These are phyloP conservation scores for Sitta carolinensis DNA, from an alignment of 2,797 vertebrate species.

Conservation along the genomic window DNA sequence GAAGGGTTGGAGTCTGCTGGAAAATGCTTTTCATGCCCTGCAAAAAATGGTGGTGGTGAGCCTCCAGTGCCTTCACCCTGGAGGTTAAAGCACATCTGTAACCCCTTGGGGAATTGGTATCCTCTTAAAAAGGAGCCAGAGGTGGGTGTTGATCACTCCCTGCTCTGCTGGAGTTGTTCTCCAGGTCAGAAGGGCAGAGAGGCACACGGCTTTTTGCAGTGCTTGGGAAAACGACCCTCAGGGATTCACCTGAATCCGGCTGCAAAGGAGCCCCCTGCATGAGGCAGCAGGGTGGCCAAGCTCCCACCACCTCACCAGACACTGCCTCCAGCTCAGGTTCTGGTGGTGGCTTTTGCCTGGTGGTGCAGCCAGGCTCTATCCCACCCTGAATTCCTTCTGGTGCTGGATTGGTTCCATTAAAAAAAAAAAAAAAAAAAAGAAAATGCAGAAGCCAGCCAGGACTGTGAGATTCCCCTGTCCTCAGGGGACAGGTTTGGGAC, in stretches of 20 bases:
- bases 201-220: neutral
- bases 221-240: neutral
- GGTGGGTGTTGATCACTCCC: rapidly evolving
- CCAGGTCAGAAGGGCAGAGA: neutral
- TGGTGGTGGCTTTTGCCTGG: no score
- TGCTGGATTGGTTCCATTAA: neutral
- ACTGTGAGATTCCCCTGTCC: neutral
- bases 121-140: neutral
- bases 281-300: neutral
- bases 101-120: rapidly evolving
- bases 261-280: neutral
- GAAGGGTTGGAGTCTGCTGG: rapidly evolving
- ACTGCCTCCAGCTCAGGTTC: neutral
- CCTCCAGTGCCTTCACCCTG: rapidly evolving
- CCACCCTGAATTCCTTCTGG: neutral
- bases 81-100: neutral
- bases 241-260: neutral
- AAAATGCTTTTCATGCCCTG: neutral
- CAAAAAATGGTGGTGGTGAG: neutral
- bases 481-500: neutral
- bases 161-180: neutral
- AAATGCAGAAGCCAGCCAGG: neutral
- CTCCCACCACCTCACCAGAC: neutral
- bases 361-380: neutral
- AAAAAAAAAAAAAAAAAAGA: no score